Evolutionary conservation across 2,113 vertebrate species (phyloP), one percentile per base, ranked within the genome.

Genomic region (Mungos mungo): DNA sequence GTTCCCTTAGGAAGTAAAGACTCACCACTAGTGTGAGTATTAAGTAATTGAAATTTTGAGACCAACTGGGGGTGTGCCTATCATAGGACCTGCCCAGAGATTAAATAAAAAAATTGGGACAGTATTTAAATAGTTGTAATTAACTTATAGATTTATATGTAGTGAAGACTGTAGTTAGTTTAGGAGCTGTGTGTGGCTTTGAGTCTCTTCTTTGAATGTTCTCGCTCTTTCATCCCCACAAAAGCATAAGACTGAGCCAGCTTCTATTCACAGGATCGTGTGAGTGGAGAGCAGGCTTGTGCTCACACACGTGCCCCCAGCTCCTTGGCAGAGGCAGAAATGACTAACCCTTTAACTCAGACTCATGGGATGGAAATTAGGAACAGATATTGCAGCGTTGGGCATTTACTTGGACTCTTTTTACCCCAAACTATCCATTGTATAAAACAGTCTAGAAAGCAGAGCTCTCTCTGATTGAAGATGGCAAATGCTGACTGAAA

Each of bases 111-210:
- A 96, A 94, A 96, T 79, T 54, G 81, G 50, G 54, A 50, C 81
- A 93, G 92, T 82, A 91, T 94, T 94, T 97, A 95, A 93, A 92
- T 85, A 19, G 47, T 90, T 63, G 18, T 74, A 96, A 96, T 97
- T 90, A 95, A 86, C 50, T 84, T 92, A 60, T 18, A 83, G 19
- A 47, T 94, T 89, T 86, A 54, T 66, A 74, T 60, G 90, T 84
- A 71, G 60, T 45, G 21, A 79, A 97, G 52, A 50, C 35, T 95
- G 90, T 0, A 0, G 25, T 79, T 95, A 69, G 50, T 45, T 83
- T 18, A 82, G 94, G 41, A 54, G n/a, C 38, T 77, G 33, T 16
- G 21, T 16, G 7, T 82, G 63, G 79, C 71, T 93, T 92, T 66
- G 91, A 69, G 45, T 94, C 33, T 97, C 41, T 96, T 71, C 52